phyloP scores from a whole-genome alignment of 2,888 invertebrate genomes.

The Cybosia mesomella region DNA sequence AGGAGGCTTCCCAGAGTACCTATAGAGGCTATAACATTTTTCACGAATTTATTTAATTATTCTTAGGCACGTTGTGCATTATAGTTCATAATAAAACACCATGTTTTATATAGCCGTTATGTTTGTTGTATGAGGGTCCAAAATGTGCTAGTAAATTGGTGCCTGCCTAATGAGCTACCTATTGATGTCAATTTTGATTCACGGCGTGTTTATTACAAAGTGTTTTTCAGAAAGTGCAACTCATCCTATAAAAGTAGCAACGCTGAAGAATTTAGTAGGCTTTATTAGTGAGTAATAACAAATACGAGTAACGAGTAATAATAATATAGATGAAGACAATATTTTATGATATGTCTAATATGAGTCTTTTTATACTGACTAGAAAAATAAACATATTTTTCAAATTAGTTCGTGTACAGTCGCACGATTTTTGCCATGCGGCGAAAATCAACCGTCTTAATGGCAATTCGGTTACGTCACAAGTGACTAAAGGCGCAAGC shows the following conservation, averaged over 20 bases:
- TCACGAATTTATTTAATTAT: too few relatives aligned
- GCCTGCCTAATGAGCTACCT: conserved; percentile 34
- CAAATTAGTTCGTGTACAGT: too few relatives aligned
- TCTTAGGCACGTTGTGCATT: too few relatives aligned
- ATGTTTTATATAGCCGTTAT: neutral
- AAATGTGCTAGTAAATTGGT: conserved; percentile 22
- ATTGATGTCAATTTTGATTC: conserved; percentile 43
- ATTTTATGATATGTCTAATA: neutral
- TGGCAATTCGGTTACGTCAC: conserved; percentile 19
- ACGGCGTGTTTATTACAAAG: conserved; percentile 29
- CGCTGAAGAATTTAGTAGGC: neutral
- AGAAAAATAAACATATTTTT: neutral
- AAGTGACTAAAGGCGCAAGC: too few relatives aligned
- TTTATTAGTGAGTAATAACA: neutral
- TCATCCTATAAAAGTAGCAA: neutral
- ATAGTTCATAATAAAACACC: too few relatives aligned
- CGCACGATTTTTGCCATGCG: too few relatives aligned
- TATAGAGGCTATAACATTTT: too few relatives aligned
- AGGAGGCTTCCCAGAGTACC: too few relatives aligned
- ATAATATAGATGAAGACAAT: too few relatives aligned
- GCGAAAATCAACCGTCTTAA: too few relatives aligned
- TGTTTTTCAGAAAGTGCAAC: neutral
- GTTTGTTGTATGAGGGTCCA: neutral
- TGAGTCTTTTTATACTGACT: neutral
- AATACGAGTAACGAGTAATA: too few relatives aligned